Base-by-base conservation (phyloP, 2,797 vertebrate species). In the Schizopygopsis pylzovi region DNA sequence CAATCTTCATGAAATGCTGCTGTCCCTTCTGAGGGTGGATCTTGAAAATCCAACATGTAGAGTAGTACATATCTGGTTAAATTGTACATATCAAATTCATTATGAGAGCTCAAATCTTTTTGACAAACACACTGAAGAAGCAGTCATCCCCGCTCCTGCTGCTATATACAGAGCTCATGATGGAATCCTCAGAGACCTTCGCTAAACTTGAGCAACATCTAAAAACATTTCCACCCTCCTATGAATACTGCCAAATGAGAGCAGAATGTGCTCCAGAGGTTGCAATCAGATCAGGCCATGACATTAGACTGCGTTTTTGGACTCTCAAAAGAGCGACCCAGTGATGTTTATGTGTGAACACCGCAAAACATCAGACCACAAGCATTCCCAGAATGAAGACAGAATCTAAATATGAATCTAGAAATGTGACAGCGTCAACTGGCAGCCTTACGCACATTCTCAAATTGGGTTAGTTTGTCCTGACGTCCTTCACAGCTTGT, bases 241-340 rank as follows among this genome's bases (percentile, higher is more conserved):
- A 33, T 70, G 39, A 33, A 67, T 13, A 84, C 18, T 84, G 33
- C 73, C 61, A 84, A 84, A 84, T 54, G 82, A 54, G 73, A 56
- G 63, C 45, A 84, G 63, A 77, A 65, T 78, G 83, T 78, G 73
- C 63, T 77, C 73, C 49, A 56, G 49, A 84, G 76, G 83, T 79
- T 85, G 28, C 76, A 79, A 78, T 83, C 82, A 76, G 71, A 83
- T 76, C 43, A 83, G 72, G 43, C 59, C 71, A 52, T 76, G 71
- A 65, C 43, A 83, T 76, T 65, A 52, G 41, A 83, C 9, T 22
- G 22, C n/a, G 13, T 68, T 43, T 70, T 13, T 39, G n/a, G 47
- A 70, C 41, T 85, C 63, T 56, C 65, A 78, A 68, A 70, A 37
- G 41, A 79, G 63, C 28, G 6, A 68, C 0, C 61, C 61, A 47